These are phyloP conservation scores for Bicyclus anynana DNA, from an alignment of 1,140 invertebrate genomes.

Conservation along the genomic window DNA sequence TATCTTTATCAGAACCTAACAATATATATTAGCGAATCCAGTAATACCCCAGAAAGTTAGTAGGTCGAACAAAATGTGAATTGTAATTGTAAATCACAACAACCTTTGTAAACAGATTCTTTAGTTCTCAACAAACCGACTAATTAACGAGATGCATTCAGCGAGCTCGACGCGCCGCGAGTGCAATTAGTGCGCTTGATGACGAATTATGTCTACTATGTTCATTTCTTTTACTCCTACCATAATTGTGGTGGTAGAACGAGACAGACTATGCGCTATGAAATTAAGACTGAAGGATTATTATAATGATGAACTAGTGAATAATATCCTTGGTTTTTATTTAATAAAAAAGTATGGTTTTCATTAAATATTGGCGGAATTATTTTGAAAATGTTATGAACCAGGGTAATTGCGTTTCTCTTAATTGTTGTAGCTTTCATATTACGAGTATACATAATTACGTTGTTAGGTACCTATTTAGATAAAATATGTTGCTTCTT, in stretches of 20 bases:
- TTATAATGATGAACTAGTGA: background rate
- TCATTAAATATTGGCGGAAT: no score
- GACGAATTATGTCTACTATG: conserved; percentile 30
- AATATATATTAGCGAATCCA: no score
- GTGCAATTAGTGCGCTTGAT: conserved; percentile 50
- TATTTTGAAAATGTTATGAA: no score
- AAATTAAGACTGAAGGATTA: conserved; percentile 1
- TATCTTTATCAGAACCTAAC: no score
- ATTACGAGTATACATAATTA: no score
- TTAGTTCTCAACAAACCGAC: conserved; percentile 54
- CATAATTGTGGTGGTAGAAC: background rate
- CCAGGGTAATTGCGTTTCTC: no score
- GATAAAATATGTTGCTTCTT: no score
- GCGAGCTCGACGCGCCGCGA: conserved; percentile 16
- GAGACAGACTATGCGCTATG: background rate
- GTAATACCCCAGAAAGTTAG: background rate
- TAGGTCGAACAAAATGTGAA: background rate
- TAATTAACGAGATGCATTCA: conserved; percentile 54
- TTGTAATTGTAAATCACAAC: conserved; percentile 6
- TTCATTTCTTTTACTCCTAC: conserved; percentile 25
- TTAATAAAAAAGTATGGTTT: no score
- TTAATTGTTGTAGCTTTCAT: no score
- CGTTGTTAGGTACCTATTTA: no score
- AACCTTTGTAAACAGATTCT: conserved; percentile 32
- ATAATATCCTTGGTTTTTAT: background rate